Evolutionary conservation across 2,113 vertebrate species (phyloP), one percentile per base, ranked within the genome.

Genomic region (Acanthochromis polyacanthus): DNA sequence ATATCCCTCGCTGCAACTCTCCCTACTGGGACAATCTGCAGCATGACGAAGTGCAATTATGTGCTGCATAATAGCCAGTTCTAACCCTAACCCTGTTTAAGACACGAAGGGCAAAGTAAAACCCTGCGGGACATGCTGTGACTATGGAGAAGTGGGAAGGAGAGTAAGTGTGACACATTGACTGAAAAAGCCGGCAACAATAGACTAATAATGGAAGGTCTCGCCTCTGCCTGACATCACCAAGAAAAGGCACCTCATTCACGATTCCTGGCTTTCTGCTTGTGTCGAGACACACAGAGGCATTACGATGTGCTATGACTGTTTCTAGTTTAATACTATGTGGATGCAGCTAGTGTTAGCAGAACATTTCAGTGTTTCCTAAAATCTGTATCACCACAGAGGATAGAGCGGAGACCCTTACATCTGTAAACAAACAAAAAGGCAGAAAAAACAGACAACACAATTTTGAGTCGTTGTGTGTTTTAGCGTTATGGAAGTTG

Each of bases 11-110:
- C 79, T 73, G 75, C 78, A 57, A 38, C 76, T 91, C 85, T 84
- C 78, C 80, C 89, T 59, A 63, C 80, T 82, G 90, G 88, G 89
- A 85, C 89, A 92, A 91, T 89, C 89, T 92, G 75, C 88, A 84
- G 84, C 92, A 87, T 93, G 89, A 92, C 92, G 67, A 92, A 93
- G 89, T 88, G 85, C 88, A 93, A 93, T 93, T 92, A 92, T 88
- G 85, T 78, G 88, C 81, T 19, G 75, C 90, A 92, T 92, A 92
- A 93, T 93, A 88, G 86, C 87, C 92, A 69, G 83, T 68, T 84
- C 90, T 87, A 90, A 90, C 89, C 88, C 85, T 68, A 89, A 87
- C 89, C 72, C 92, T 88, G 80, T 89, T 84, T 85, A 89, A 91
- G 83, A 87, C 84, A 68, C 83, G 67, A 85, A 89, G 92, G 90